Base-by-base conservation (phyloP, 2,888 invertebrate genomes). In the Cremastobaeus sp. region DNA sequence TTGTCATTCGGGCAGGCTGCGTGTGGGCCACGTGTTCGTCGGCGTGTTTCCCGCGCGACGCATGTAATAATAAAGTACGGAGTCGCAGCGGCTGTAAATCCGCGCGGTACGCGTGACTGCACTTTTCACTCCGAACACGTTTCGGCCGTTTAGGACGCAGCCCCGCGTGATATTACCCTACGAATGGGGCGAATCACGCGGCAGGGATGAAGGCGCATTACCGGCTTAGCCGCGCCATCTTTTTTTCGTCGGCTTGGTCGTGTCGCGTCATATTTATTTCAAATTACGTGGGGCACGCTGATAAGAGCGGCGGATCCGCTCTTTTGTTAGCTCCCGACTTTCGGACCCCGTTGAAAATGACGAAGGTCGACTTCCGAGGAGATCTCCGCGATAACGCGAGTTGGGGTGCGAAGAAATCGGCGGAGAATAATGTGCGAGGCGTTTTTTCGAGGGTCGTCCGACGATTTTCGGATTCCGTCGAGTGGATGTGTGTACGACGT, bases 221-320 rank as follows among this genome's bases (percentile, higher is more conserved):
- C 52, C 62, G 57, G 50, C 66, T 68, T 57, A 73, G 62, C 15
- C 28, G 28, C 47, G 55, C 32, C 68, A 45, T 32, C 47, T 59
- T 71, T 50, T 65, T 43, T 54, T 54, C 48, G 41, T 25, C 65
- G 39, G 47, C 41, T 45, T 32, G 25, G 37, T 15, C 62, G 48
- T 71, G 71, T 71, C 71, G 57, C 50, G 65, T 65, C 71, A 71
- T 71, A 71, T 71, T 71, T 65, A 71, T 71, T 71, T 71, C 71
- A 71, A 71, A 65, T 65, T 71, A 65, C 47, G 41, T 54, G 52
- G 47, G 59, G 48, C 41, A 28, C 57, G 45, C 57, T 32, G 64
- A 65, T 65, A 71, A 71, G 45, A 45, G 57, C 64, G 18, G 30
- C 64, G 21, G 71, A 52, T 57, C 52, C 34, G 57, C 21, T 45